Base-by-base conservation (phyloP, 2,113 vertebrate genomes). In the Apodemus sylvaticus region DNA sequence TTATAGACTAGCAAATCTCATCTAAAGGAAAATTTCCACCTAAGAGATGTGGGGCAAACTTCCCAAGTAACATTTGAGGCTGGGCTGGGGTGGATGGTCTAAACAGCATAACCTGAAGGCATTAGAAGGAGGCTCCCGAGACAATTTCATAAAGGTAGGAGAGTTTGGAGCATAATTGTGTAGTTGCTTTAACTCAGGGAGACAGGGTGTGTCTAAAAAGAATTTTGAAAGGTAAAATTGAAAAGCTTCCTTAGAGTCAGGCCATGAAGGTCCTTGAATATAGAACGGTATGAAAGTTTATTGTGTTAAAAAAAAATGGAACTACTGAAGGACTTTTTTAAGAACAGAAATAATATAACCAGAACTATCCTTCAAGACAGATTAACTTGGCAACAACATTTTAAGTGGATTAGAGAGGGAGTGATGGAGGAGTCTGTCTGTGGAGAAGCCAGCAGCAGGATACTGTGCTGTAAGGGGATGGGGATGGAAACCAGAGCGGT, bases 321-420 rank as follows among this genome's bases (percentile, higher is more conserved):
- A 31, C 26, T 55, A 29, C 4, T 53, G 36, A 68, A 89, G 55
- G 3, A 39, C 58, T 39, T 89, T 94, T 70, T 92, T 68, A 7
- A 91, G 42, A 90, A 48, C 8, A 78, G 53, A 93, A 96, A 91
- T 70, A 71, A 78, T 64, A 79, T 29, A 93, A 60, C 66, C 48
- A 90, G 48, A 51, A 12, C 60, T 78, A 29, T 36, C 81, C 71
- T 96, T 95, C 64, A 42, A 26, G 62, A 90, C 71, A 87, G 78
- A 96, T 55, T 42, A 86, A 64, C 34, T 51, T 68, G 91, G 55
- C 78, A 58, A 58, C 10, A 76, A 76, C 6, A 29, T 45, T 90
- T 83, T 42, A 87, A 92, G 55, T 90, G 64, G 39, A 90, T 77
- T 78, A 62, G n/a, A 85, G 45, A 85, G 45, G 73, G 42, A 60